A percentile compares a stretch with the other conserved stretches of the same genome.
phyloP scores from a whole-genome alignment of 2,888 invertebrate species.

The Dorcus parallelipipedus region DNA sequence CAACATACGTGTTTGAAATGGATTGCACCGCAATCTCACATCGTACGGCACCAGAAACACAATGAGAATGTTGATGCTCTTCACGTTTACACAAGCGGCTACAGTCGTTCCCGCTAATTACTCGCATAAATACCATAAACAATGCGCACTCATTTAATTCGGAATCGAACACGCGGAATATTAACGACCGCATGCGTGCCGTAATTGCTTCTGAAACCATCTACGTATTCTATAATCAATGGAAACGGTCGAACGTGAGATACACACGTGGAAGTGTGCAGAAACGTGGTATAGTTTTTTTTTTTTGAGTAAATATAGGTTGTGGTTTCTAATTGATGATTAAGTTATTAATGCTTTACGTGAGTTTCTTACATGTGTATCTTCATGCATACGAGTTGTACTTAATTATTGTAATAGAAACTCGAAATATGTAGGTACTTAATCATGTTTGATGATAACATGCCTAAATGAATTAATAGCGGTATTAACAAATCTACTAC shows the following conservation, averaged over 20 bases:
- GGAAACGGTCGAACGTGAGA: not conserved
- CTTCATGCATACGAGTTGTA: no score
- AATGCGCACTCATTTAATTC: not conserved
- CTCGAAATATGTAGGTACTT: no score
- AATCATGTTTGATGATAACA: no score
- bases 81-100: not conserved
- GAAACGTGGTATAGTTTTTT: conserved; percentile 9
- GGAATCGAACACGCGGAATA: not conserved
- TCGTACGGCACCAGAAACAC: conserved; percentile 3
- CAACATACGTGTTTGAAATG: conserved; percentile 31
- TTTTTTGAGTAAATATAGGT: not conserved
- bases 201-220: not conserved
- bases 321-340: not conserved
- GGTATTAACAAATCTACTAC: no score
- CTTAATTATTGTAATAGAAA: no score
- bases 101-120: not conserved
- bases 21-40: conserved; percentile 19
- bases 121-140: not conserved
- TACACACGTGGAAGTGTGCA: conserved; percentile 4
- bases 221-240: conserved; percentile 1
- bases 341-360: no score
- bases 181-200: not conserved
- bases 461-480: no score
- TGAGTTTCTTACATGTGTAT: no score
- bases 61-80: not conserved